A percentile compares a stretch with the other conserved stretches of the same genome.
Evolutionary conservation across 2,113 vertebrate species (phyloP).

Genomic region (rabbit (Oryctolagus cuniculus)): DNA sequence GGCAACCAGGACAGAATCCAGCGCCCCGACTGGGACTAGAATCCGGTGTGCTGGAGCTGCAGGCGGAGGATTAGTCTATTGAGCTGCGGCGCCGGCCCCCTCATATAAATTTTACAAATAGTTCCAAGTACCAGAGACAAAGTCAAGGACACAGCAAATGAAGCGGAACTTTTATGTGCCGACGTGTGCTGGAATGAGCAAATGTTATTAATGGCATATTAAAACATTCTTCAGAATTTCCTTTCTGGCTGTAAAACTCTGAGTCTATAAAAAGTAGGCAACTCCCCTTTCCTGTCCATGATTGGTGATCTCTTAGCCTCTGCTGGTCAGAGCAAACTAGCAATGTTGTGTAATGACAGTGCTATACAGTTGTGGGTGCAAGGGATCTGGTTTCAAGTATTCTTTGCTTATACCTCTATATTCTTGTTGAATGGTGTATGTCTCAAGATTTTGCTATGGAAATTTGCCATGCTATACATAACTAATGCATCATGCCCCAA

Average conservation of each 20-base stretch:
- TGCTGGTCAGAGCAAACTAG: background rate
- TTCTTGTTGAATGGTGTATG: background rate
- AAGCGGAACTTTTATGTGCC: background rate
- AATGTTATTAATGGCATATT: background rate
- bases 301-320: background rate
- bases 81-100: no score
- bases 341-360: background rate
- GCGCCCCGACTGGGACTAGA: no score
- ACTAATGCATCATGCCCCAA: background rate
- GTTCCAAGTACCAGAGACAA: background rate
- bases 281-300: no score
- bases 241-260: background rate
- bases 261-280: background rate
- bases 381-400: background rate
- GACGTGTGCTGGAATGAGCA: conserved; percentile 19
- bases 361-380: background rate
- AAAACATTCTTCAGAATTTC: background rate
- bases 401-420: background rate
- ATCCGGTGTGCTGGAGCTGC: no score
- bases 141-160: background rate
- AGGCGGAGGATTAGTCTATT: no score
- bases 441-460: background rate
- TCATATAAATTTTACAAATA: background rate
- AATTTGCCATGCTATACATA: background rate
- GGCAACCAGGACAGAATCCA: no score